Conservation (phyloP, 2,797 vertebrate genomes). For the Threskiornis aethiopicus region DNA sequence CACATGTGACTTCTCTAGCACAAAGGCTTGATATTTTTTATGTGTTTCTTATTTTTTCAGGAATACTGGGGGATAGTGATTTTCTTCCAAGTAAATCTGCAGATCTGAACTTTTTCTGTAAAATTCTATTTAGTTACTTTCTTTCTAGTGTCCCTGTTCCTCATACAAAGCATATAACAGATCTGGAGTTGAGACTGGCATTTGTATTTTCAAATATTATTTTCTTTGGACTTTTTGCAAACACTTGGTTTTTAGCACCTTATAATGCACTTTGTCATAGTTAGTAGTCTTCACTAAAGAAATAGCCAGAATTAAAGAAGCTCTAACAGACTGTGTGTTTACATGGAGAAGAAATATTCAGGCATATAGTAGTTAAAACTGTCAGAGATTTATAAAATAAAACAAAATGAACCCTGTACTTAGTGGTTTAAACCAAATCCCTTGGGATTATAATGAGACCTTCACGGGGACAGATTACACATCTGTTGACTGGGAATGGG, state of each 20-base stretch:
- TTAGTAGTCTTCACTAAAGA: neutral
- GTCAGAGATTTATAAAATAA: neutral
- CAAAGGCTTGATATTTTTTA: neutral
- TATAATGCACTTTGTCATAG: neutral
- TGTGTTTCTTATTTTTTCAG: neutral
- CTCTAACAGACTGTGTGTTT: neutral
- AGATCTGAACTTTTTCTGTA: neutral
- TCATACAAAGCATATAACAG: neutral
- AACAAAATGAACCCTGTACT: neutral
- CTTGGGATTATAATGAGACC: neutral
- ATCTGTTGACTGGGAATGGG: neutral
- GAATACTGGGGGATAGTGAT: neutral
- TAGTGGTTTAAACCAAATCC: neutral
- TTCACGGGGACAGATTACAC: neutral
- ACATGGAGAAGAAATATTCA: neutral
- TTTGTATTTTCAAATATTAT: neutral
- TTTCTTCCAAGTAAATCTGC: neutral
- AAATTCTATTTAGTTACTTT: neutral
- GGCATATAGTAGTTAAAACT: neutral
- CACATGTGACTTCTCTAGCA: neutral
- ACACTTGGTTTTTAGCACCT: neutral
- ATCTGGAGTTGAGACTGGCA: neutral
- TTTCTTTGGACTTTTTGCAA: neutral
- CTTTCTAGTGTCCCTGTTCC: neutral
- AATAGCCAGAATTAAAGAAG: neutral